Evolutionary conservation across 2,888 invertebrate genomes (phyloP).

Genomic region (Hyposoter didymator): DNA sequence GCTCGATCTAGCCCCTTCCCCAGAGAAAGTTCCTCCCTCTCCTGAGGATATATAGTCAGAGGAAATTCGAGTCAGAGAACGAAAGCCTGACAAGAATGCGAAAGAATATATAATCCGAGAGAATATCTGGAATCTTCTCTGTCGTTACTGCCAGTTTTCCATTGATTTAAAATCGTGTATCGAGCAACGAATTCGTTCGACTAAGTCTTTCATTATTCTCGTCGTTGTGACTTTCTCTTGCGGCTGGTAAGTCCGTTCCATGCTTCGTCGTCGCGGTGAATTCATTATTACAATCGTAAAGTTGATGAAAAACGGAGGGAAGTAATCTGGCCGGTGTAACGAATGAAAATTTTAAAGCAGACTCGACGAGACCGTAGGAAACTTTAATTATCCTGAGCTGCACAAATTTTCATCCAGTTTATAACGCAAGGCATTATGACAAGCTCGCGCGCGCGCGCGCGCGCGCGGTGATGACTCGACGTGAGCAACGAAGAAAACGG

Average conservation of each 20-base stretch:
- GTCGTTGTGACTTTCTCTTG: neutral
- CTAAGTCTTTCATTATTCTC: neutral
- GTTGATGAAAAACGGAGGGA: neutral
- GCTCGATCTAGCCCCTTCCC: conserved; percentile 26
- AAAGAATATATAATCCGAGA: conserved; percentile 37
- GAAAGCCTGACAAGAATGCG: conserved; percentile 37
- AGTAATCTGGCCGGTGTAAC: neutral
- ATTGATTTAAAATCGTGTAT: too few relatives aligned
- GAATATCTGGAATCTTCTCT: conserved; percentile 1
- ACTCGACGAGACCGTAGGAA: conserved; percentile 28
- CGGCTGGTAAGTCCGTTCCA: neutral
- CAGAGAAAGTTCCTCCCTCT: conserved; percentile 8
- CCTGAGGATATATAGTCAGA: conserved; percentile 16
- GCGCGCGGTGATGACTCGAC: neutral
- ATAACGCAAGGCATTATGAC: conserved; percentile 62
- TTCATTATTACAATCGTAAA: neutral
- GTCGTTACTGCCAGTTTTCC: neutral
- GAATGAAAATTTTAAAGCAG: neutral
- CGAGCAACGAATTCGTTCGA: neutral
- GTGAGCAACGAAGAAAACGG: neutral
- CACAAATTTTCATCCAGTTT: conserved; percentile 62
- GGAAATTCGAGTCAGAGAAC: conserved; percentile 41
- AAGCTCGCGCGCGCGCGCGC: conserved; percentile 26
- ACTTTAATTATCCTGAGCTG: conserved; percentile 60
- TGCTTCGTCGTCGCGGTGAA: neutral